Base-by-base conservation (phyloP, 2,797 vertebrate genomes). In the Dicrostonyx torquatus region DNA sequence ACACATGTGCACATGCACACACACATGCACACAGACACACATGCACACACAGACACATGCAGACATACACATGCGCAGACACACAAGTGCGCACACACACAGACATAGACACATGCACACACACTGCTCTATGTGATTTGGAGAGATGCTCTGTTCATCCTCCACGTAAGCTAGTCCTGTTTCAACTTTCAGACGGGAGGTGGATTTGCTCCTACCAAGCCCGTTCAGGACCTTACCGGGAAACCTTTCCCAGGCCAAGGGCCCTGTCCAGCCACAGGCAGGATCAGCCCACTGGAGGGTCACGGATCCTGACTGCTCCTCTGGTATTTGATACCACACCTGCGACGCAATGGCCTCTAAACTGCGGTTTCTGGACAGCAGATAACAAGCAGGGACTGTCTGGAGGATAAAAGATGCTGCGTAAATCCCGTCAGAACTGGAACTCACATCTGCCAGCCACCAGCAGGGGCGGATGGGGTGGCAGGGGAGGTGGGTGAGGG, bases 231-330 rank as follows among this genome's bases (percentile, higher is more conserved):
- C 40, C 43, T 37, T 24, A 48, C 9, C 2, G 12, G 6, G 13
- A 70, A 43, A 40, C 20, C 20, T 20, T 66, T 24, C 20, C n/a
- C 64, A 3, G 83, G 9, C 43, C 70, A 60, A 53, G 53, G 37
- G 45, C 12, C 40, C 87, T 58, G 4, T 11, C 4, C 5, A 1
- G 45, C 34, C 73, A 3, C 15, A 24, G 62, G 90, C 55, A 93
- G n/a, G 72, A 1, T 13, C 10, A 48, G 68, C 2, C 1, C 1
- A 9, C 13, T 2, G 1, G 9, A 58, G 10, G 53, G 14, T 0
- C 0, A 0, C 13, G 0, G 45, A 45, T 29, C 37, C 7, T 12
- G 45, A 64, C 15, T 40, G 48, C 5, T 1, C 20, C 40, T n/a
- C 37, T 15, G 37, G 22, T 40, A 29, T 26, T 26, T 55, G 24